Percentiles rank a stretch among this genome's conserved stretches.
phyloP scores from a whole-genome alignment of 1,140 invertebrate species.

The Bradysia coprophila region DNA sequence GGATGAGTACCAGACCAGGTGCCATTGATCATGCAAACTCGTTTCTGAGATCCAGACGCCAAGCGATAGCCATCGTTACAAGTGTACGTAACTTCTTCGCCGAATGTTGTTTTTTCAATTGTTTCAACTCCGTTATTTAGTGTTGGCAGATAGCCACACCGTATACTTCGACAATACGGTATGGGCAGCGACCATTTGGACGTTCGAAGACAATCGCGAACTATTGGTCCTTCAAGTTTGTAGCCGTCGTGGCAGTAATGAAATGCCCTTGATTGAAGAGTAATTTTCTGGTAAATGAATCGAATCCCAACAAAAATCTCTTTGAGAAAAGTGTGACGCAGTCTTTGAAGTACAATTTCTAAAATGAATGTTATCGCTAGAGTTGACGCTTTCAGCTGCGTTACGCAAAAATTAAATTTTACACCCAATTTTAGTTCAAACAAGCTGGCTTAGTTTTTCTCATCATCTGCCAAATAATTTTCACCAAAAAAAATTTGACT shows the following conservation, averaged over 20 bases:
- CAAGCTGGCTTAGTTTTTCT: too few species aligned
- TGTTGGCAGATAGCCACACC: constrained; percentile 2
- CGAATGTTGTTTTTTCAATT: constrained; percentile 16
- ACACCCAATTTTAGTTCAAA: too few species aligned
- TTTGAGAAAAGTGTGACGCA: too few species aligned
- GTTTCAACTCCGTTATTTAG: constrained; percentile 2
- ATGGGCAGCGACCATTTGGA: constrained; percentile 29
- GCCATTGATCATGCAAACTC: constrained; percentile 29
- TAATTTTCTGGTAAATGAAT: too few species aligned
- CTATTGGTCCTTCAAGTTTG: constrained; percentile 23
- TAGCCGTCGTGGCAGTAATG: constrained; percentile 34
- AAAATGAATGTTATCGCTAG: too few species aligned
- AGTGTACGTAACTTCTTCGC: constrained; percentile 28
- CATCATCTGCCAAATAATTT: too few species aligned
- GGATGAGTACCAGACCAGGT: constrained; percentile 29
- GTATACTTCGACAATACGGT: constrained; percentile 28
- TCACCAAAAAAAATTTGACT: too few species aligned
- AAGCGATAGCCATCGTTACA: constrained; percentile 32
- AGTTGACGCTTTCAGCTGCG: too few species aligned
- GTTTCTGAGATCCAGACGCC: constrained; percentile 22
- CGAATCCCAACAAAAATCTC: too few species aligned
- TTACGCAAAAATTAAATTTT: too few species aligned
- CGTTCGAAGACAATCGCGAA: constrained; percentile 26
- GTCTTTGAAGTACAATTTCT: too few species aligned
- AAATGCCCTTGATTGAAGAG: too few species aligned